phyloP scores from a whole-genome alignment of 1,140 invertebrate genomes.

The Mylabris phalerata region DNA sequence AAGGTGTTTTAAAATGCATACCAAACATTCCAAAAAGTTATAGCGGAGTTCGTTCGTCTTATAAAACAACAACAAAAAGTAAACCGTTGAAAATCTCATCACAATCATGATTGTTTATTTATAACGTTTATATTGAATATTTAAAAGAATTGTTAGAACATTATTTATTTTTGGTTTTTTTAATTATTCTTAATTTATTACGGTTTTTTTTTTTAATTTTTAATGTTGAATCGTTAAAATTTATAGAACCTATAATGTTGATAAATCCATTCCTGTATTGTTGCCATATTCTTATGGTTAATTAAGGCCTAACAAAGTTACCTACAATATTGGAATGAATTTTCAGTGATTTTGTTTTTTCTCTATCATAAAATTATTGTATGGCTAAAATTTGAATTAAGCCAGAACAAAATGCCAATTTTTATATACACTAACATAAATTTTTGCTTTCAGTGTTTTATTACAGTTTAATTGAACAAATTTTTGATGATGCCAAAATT shows the following conservation, averaged over 20 bases:
- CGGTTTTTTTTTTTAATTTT: background rate
- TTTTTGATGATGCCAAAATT: no score
- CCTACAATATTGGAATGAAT: no score
- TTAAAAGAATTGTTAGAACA: background rate
- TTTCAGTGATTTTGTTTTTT: no score
- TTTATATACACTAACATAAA: no score
- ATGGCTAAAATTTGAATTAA: no score
- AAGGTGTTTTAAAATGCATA: slow-evolving; percentile 35
- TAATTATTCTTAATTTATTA: background rate
- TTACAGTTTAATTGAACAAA: no score
- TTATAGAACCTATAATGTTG: slow-evolving; percentile 1
- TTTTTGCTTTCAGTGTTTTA: no score
- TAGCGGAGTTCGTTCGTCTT: slow-evolving; percentile 5
- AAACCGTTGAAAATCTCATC: slow-evolving; percentile 24
- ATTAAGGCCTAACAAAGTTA: no score
- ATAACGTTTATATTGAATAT: background rate
- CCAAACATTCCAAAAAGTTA: slow-evolving; percentile 24
- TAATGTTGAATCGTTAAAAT: slow-evolving; percentile 1
- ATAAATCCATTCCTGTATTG: slow-evolving; percentile 2
- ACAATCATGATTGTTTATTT: slow-evolving; percentile 23
- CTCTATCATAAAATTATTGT: no score
- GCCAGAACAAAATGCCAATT: no score
- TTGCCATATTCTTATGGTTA: no score
- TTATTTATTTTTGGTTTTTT: background rate
- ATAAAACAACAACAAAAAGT: slow-evolving; percentile 9